Conservation (phyloP, 2,797 vertebrate species). For the Tenualosa thibaudeaui region DNA sequence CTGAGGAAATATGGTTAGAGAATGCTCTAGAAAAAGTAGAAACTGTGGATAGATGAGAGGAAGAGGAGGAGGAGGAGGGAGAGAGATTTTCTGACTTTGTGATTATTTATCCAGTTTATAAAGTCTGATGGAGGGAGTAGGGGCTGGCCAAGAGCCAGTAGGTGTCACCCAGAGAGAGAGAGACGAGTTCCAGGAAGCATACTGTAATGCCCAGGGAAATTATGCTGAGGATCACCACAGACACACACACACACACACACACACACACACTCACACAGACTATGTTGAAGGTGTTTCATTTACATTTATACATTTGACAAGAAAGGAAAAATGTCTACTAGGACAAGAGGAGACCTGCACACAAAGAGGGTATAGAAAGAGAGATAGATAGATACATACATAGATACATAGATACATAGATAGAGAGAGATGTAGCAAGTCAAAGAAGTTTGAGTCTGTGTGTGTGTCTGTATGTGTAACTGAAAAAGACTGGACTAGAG, state of each 20-base stretch:
- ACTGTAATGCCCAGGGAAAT: conserved; percentile 55
- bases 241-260: conserved; percentile 38
- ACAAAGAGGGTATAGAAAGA: too few relatives aligned
- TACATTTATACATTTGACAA: conserved; percentile 53
- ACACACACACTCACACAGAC: conserved; percentile 44
- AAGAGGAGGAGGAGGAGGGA: neutral
- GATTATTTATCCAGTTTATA: conserved; percentile 57
- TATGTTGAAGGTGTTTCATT: conserved; percentile 58
- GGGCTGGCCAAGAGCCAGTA: conserved; percentile 44
- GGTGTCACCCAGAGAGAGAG: conserved; percentile 35
- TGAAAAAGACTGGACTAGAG: neutral
- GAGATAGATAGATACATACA: neutral
- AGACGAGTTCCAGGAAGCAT: conserved; percentile 52
- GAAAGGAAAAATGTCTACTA: neutral
- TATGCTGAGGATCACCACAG: conserved; percentile 44
- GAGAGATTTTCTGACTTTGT: conserved; percentile 27
- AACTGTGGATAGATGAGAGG: neutral
- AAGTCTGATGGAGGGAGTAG: conserved; percentile 53
- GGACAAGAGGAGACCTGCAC: neutral
- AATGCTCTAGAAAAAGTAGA: neutral
- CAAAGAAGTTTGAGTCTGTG: neutral
- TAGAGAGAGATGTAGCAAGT: neutral
- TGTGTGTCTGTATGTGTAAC: neutral
- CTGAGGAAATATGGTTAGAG: neutral
- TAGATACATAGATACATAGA: neutral